Conservation (phyloP, 1,140 invertebrate species). For the Polypedilum pembai region DNA sequence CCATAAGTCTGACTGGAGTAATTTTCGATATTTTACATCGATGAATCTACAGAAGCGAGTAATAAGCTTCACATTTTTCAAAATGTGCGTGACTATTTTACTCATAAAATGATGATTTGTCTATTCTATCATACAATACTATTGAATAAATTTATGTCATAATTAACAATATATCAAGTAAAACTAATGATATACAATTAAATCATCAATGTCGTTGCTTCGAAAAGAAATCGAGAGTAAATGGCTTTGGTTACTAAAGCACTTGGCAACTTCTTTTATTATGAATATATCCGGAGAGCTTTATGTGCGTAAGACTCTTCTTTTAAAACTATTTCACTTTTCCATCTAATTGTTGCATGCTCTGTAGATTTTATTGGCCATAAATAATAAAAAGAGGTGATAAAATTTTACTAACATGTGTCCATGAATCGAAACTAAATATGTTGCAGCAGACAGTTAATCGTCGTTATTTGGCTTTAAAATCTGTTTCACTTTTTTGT, state of each 20-base stretch:
- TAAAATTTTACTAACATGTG: conserved; percentile 4
- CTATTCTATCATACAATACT: background rate
- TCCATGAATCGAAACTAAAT: background rate
- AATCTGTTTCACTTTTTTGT: background rate
- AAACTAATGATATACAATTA: conserved; percentile 17
- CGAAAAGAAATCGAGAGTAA: background rate
- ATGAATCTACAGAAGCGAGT: too few species aligned
- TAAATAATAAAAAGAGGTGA: background rate
- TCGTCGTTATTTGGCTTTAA: background rate
- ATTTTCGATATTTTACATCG: too few species aligned
- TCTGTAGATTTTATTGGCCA: background rate
- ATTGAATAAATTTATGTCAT: background rate
- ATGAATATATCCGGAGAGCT: too few species aligned
- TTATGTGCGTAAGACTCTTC: too few species aligned
- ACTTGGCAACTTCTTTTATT: background rate
- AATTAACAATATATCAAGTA: background rate
- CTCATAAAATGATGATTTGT: background rate
- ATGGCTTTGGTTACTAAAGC: background rate
- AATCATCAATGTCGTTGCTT: background rate
- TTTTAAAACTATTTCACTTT: background rate
- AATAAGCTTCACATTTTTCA: too few species aligned
- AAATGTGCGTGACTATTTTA: background rate
- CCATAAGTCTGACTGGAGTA: too few species aligned
- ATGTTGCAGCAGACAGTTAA: background rate
- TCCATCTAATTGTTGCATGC: background rate